These are phyloP conservation scores for Nycticryphes semicollaris DNA, from an alignment of 2,113 vertebrate genomes.

Conservation along the genomic window DNA sequence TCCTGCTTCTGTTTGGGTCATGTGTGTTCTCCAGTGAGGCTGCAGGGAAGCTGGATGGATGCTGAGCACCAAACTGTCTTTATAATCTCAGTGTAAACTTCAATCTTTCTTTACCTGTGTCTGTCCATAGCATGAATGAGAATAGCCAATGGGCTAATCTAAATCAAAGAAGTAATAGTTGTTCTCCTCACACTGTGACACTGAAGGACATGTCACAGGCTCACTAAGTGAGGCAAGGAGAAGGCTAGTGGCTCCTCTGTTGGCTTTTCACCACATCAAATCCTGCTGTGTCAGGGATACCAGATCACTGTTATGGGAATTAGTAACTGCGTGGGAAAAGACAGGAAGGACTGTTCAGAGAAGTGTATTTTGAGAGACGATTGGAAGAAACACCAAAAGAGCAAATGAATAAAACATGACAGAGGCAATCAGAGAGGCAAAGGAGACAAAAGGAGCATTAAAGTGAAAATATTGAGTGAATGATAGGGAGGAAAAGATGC, in stretches of 20 bases:
- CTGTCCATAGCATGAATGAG: not conserved
- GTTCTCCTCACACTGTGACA: not conserved
- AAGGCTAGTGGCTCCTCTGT: not conserved
- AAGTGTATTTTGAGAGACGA: not conserved
- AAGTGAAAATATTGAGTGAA: constrained; percentile 27
- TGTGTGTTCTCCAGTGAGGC: not conserved
- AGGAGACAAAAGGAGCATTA: constrained; percentile 17
- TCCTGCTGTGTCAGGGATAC: not conserved
- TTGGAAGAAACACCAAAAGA: constrained; percentile 2
- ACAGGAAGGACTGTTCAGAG: not conserved
- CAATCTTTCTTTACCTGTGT: not conserved
- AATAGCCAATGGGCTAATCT: not conserved
- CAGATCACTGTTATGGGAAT: not conserved
- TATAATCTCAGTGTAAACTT: not conserved
- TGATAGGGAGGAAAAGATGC: not conserved
- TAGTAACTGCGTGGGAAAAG: not conserved
- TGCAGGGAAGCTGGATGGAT: not conserved
- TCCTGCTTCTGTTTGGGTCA: not conserved
- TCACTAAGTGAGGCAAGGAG: not conserved
- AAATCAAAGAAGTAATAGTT: not conserved
- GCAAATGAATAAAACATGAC: constrained; percentile 41
- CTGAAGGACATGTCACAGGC: not conserved
- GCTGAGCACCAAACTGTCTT: not conserved
- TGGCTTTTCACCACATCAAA: not conserved
- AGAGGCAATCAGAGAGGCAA: constrained; percentile 13